Percentiles rank a stretch among this genome's conserved stretches.
These are phyloP conservation scores for Percina caprodes DNA, from an alignment of 2,113 vertebrate genomes.

Conservation along the genomic window DNA sequence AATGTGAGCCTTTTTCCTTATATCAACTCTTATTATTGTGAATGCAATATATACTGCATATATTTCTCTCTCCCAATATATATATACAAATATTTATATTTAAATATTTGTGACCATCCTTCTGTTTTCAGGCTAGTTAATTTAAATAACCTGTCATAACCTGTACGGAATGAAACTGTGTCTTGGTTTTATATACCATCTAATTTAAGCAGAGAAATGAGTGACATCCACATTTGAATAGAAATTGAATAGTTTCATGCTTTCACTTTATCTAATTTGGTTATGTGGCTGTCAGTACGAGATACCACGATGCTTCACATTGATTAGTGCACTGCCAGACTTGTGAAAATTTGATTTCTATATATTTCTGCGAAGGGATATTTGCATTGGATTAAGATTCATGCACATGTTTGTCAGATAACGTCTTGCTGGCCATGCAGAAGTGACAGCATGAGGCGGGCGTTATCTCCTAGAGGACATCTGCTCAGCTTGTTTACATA, in stretches of 20 bases:
- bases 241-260: constrained; percentile 68
- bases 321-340: constrained; percentile 48
- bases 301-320: constrained; percentile 33
- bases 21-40: too few species aligned
- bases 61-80: not conserved
- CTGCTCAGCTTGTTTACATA: constrained; percentile 78
- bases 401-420: constrained; percentile 73
- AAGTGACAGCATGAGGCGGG: constrained; percentile 73
- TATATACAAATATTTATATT: too few species aligned
- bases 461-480: constrained; percentile 87
- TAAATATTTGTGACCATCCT: not conserved
- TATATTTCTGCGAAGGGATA: constrained; percentile 47
- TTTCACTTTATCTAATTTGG: constrained; percentile 58
- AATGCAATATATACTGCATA: too few species aligned
- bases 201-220: constrained; percentile 35
- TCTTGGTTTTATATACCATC: constrained; percentile 40
- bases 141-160: constrained; percentile 45
- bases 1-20: too few species aligned
- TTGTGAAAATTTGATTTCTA: constrained; percentile 35
- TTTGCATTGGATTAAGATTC: constrained; percentile 74
- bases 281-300: constrained; percentile 54
- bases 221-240: constrained; percentile 63
- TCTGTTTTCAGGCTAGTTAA: constrained; percentile 17
- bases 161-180: constrained; percentile 4
- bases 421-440: constrained; percentile 63